phyloP scores from a whole-genome alignment of 2,888 invertebrate species.

The Ctenicera cuprea region DNA sequence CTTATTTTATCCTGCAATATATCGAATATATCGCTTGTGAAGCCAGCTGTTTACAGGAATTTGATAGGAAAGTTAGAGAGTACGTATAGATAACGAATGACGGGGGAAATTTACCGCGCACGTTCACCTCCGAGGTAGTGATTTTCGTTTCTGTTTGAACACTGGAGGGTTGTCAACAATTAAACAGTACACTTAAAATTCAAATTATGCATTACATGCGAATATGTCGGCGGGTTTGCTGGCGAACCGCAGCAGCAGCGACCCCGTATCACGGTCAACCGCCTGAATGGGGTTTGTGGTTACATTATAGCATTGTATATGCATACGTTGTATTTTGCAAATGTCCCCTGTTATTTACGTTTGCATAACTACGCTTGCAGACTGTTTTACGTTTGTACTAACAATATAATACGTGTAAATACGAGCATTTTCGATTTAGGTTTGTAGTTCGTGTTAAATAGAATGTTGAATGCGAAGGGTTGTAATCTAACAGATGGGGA shows the following conservation, averaged over 20 bases:
- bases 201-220: conserved; percentile 46
- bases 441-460: conserved; percentile 41
- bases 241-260: conserved; percentile 49
- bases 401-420: conserved; percentile 48
- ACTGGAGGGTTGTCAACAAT: conserved; percentile 41
- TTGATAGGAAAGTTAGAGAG: conserved; percentile 53
- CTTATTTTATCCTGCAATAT: conserved; percentile 68
- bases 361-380: conserved; percentile 38
- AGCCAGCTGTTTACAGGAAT: conserved; percentile 55
- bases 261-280: conserved; percentile 52
- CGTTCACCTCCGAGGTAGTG: conserved; percentile 24
- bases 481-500: conserved; percentile 35
- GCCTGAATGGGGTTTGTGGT: conserved; percentile 50
- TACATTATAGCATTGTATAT: conserved; percentile 52
- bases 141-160: conserved; percentile 23
- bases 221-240: conserved; percentile 45
- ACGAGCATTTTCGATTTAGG: conserved; percentile 43
- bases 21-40: conserved; percentile 64
- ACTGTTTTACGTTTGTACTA: conserved; percentile 49
- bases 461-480: conserved; percentile 35
- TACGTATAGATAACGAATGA: conserved; percentile 44
- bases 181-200: conserved; percentile 45
- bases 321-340: conserved; percentile 52
- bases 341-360: conserved; percentile 51
- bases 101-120: conserved; percentile 11